A percentile compares a stretch with the other conserved stretches of the same genome.
Conservation (phyloP, 2,113 vertebrate species). For the Triplophysa tibetana region DNA sequence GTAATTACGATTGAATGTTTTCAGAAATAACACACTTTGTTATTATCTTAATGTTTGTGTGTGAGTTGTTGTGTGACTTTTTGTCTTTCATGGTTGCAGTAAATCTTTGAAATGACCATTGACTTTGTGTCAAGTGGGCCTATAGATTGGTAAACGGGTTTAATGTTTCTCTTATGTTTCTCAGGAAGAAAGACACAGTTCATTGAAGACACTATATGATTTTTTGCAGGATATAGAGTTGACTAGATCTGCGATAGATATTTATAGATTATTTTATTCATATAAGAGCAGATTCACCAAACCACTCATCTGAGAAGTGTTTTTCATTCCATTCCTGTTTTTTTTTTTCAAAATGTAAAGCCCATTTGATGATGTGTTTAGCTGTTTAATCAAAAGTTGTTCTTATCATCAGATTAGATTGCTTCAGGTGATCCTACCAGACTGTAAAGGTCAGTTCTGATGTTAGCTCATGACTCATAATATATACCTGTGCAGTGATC, state of each 20-base stretch:
- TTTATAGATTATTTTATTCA: no score
- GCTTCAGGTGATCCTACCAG: not conserved
- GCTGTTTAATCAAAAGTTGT: not conserved
- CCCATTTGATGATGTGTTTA: not conserved
- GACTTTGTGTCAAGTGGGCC: not conserved
- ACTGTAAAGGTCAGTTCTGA: not conserved
- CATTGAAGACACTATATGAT: not conserved
- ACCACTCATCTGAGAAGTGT: not conserved
- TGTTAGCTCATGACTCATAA: not conserved
- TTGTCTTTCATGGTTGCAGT: conserved; percentile 8
- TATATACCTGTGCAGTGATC: not conserved
- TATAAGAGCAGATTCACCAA: not conserved
- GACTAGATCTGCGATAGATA: not conserved
- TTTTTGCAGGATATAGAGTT: not conserved
- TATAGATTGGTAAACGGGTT: not conserved
- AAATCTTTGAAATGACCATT: conserved; percentile 2
- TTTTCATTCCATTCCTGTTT: conserved; percentile 1
- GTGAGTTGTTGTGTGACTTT: conserved; percentile 21
- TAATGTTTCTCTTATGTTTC: not conserved
- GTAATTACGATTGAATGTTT: conserved; percentile 10
- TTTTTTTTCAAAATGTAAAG: not conserved
- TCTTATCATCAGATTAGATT: not conserved
- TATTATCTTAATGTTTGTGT: conserved; percentile 15
- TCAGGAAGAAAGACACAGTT: not conserved
- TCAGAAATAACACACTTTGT: not conserved